Conservation (phyloP, 2,797 vertebrate genomes). For the Eospalax fontanierii region DNA sequence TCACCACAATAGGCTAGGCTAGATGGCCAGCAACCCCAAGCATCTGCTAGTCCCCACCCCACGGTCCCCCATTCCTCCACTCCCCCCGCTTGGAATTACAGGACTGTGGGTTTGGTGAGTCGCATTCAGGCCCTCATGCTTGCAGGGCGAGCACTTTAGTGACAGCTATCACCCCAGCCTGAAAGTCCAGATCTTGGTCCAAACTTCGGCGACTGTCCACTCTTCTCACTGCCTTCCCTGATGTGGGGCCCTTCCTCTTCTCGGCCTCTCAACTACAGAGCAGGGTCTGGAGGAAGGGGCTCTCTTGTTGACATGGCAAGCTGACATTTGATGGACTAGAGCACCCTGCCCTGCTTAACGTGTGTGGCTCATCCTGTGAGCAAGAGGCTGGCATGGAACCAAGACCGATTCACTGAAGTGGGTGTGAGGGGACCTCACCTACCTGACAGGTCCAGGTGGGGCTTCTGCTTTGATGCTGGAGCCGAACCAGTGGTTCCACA, state of each 20-base stretch:
- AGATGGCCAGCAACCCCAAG: neutral
- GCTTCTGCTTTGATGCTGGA: neutral
- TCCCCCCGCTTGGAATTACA: too few species aligned
- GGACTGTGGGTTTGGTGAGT: too few species aligned
- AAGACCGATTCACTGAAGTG: neutral
- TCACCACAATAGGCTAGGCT: neutral
- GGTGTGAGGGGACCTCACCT: neutral
- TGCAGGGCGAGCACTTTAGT: neutral
- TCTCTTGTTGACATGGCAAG: neutral
- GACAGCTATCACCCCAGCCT: neutral
- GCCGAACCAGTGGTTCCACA: neutral
- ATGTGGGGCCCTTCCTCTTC: neutral
- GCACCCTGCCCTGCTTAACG: neutral
- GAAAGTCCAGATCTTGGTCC: neutral
- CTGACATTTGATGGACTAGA: neutral
- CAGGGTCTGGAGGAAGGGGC: neutral
- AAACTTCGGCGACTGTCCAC: neutral
- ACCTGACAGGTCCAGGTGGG: neutral
- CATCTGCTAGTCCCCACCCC: neutral
- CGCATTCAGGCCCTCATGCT: neutral
- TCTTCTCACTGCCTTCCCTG: neutral
- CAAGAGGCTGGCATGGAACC: neutral
- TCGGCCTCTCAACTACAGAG: neutral
- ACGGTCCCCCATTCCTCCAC: too few species aligned
- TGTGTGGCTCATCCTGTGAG: neutral